phyloP scores from a whole-genome alignment of 2,113 vertebrate genomes.

The Oceanites oceanicus region DNA sequence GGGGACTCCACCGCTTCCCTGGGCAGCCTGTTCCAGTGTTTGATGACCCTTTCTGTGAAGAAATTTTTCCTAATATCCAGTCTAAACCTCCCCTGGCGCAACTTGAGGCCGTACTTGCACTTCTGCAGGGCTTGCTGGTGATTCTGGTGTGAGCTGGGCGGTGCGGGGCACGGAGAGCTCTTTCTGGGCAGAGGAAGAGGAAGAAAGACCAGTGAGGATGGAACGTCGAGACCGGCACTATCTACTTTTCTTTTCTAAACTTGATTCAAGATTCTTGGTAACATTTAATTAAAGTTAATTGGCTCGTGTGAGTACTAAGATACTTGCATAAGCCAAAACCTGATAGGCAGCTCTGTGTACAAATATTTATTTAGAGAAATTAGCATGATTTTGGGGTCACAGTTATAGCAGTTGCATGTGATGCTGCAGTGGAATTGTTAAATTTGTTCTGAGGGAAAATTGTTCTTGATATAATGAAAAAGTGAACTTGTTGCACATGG shows the following conservation, averaged over 20 bases:
- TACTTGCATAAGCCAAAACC: background rate
- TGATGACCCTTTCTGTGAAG: too few species aligned
- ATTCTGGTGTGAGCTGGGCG: background rate
- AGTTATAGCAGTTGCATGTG: background rate
- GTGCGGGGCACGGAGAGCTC: fast-evolving
- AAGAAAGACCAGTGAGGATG: background rate
- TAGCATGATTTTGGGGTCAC: background rate
- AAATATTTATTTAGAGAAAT: background rate
- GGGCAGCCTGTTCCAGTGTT: too few species aligned
- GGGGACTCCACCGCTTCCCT: too few species aligned
- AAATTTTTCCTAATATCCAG: too few species aligned
- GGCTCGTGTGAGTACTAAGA: background rate
- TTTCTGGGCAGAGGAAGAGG: background rate
- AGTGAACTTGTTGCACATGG: background rate
- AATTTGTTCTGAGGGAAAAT: background rate
- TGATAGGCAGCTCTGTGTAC: background rate
- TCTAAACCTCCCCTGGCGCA: too few species aligned
- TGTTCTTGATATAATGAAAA: background rate
- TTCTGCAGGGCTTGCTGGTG: background rate
- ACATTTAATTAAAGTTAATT: background rate
- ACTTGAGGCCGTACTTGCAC: background rate
- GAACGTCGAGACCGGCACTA: background rate
- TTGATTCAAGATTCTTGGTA: background rate
- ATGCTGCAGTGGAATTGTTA: background rate
- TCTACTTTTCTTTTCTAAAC: background rate